Base-by-base conservation (phyloP, 1,140 invertebrate genomes). In the Probaryconus sp. region DNA sequence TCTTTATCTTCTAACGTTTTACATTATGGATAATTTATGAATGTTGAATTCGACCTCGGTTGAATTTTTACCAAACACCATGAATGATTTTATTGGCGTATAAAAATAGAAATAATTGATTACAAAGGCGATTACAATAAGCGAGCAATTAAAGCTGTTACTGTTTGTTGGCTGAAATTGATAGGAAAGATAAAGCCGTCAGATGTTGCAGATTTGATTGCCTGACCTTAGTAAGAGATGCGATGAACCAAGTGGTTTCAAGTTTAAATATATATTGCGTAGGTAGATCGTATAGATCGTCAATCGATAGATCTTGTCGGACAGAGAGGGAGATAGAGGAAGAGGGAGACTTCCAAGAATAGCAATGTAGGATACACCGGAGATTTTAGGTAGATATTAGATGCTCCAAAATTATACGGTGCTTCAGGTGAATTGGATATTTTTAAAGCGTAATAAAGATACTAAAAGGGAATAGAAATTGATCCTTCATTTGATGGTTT, bases 271-370 rank as follows among this genome's bases (percentile, higher is more conserved):
- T 69, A 63, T 63, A 38, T 40, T 61, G 56, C 56, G 56, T 70
- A 53, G 71, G 65, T 61, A 56, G 51, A 67, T 67, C 56, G 55
- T 48, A 56, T 47, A 48, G 68, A 82, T 81, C 47, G 43, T 17
- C 31, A n/a, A 80, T 79, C 76, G 77, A 80, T 81, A 67, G 63
- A 79, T 78, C 60, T 51, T n/a, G n/a, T n/a, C n/a, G n/a, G n/a
- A n/a, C n/a, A n/a, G n/a, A n/a, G n/a, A n/a, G n/a, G n/a, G 11
- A 6, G 31, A 30, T 31, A 7, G 13, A 24, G 20, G 30, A 58
- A 48, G 20, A 20, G 45, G 65, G 69, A 79, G 55, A 61, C 58
- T 74, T 81, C 56, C 26, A 63, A 28, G 76, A 79, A 77, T 76
- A 55, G 68, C 56, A 77, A 79, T 78, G 73, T 64, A 71, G 73